Percentiles rank a stretch among this genome's conserved stretches.
These are phyloP conservation scores for Chrysocyon brachyurus DNA, from an alignment of 2,797 vertebrate species.

Conservation along the genomic window DNA sequence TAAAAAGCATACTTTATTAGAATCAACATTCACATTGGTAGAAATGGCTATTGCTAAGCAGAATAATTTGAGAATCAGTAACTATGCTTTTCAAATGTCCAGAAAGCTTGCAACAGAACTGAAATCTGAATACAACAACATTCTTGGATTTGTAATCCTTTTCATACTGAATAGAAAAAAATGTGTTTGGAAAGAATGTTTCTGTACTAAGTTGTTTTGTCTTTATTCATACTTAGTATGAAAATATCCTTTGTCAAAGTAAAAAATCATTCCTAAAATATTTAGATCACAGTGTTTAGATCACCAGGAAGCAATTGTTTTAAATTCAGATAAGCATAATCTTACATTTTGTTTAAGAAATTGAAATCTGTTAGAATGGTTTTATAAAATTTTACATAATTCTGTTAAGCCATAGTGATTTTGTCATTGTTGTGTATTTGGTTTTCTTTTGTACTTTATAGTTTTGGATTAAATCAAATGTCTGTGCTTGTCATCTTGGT, in stretches of 20 bases:
- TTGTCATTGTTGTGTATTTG: slow-evolving; percentile 29
- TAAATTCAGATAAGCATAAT: slow-evolving; percentile 1
- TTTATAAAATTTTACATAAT: slow-evolving; percentile 40
- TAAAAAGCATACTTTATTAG: slow-evolving; percentile 33
- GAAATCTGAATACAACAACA: slow-evolving; percentile 6
- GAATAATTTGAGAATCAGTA: background rate
- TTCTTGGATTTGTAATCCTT: slow-evolving; percentile 43
- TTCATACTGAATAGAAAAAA: background rate
- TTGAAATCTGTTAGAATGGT: background rate
- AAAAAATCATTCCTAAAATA: slow-evolving; percentile 20
- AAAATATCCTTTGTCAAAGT: slow-evolving; percentile 55
- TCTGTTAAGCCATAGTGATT: background rate
- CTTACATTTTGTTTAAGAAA: slow-evolving; percentile 54
- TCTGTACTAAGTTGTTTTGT: slow-evolving; percentile 46
- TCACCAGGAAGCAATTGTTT: background rate
- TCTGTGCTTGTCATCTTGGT: background rate
- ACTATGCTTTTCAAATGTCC: background rate
- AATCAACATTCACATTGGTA: background rate
- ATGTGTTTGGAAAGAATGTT: slow-evolving; percentile 57
- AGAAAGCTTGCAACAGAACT: background rate
- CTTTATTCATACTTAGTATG: slow-evolving; percentile 49
- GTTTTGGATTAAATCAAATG: background rate
- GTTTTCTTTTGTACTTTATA: slow-evolving; percentile 52
- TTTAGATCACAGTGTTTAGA: slow-evolving; percentile 40
- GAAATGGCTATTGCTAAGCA: background rate